phyloP scores from a whole-genome alignment of 2,888 invertebrate species.

The Ischnura elegans region DNA sequence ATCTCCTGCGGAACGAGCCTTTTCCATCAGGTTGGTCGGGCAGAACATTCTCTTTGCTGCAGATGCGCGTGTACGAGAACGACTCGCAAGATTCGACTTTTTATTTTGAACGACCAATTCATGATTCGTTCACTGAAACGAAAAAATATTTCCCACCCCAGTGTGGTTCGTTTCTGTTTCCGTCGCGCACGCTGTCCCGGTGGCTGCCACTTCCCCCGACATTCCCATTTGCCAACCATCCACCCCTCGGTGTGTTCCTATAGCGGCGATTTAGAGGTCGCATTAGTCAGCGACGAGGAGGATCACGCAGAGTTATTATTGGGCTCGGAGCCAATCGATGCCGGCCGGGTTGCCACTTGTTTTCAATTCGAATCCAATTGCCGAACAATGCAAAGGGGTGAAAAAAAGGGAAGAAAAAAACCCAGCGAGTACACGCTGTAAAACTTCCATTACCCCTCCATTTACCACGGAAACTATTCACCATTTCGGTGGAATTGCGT shows the following conservation, averaged over 20 bases:
- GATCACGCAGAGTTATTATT: slow-evolving; percentile 28
- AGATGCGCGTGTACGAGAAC: no score
- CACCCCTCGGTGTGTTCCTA: not conserved
- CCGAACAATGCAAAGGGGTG: not conserved
- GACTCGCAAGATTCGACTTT: no score
- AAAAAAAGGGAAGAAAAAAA: not conserved
- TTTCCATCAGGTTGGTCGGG: no score
- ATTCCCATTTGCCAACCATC: not conserved
- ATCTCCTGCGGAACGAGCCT: no score
- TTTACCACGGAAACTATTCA: not conserved
- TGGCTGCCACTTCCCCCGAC: not conserved
- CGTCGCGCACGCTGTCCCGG: not conserved
- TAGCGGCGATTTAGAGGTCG: not conserved
- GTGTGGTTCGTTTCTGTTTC: not conserved
- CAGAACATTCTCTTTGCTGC: no score
- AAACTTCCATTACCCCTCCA: not conserved
- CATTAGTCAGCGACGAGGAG: slow-evolving; percentile 6
- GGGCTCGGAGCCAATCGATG: slow-evolving; percentile 41
- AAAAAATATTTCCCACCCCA: no score
- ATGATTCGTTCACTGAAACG: no score
- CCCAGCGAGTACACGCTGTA: not conserved
- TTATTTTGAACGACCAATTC: no score
- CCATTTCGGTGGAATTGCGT: not conserved
- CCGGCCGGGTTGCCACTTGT: slow-evolving; percentile 34
- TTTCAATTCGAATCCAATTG: slow-evolving; percentile 33